Base-by-base conservation (phyloP, 2,113 vertebrate species). In the Sminthopsis crassicaudata region DNA sequence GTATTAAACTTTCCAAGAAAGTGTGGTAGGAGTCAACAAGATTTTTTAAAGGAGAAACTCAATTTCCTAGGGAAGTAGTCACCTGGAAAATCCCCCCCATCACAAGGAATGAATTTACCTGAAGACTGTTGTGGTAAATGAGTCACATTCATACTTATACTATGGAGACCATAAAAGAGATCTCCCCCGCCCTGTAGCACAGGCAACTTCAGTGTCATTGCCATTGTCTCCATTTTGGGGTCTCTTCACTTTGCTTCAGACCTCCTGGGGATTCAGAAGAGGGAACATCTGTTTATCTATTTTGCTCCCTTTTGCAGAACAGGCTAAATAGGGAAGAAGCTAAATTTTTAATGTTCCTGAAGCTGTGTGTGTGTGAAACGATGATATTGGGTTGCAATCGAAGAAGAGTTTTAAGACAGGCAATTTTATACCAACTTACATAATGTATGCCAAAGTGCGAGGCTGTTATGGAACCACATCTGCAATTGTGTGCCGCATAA, bases 341-440 rank as follows among this genome's bases (percentile, higher is more conserved):
- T 97, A 94, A 97, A 94, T 93, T 88, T 95, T 51, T 97, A 98
- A 97, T 91, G 19, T 53, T 96, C 96, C 97, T 90, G 23, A 98
- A 97, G 97, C 0, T 36, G 91, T 97, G 95, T 98, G 57, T 96
- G 52, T 97, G 92, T 96, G 97, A 97, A 97, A 98, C 30, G 92
- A 97, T 94, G 95, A 92, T 95, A 93, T 95, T 97, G 97, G 96
- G 96, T 93, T 95, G 95, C 93, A 97, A 97, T 95, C 97, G 98
- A 98, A 97, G 96, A 97, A 97, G 95, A 97, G 95, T 98, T 98
- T 98, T 98, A 98, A 98, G 97, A 98, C 96, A 96, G 97, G 97
- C 54, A 94, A 98, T 97, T 98, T 98, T 97, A 98, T 96, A 98
- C 97, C 96, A 98, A 98, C 97, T 98, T 98, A 88, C 93, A 96